Conservation (phyloP, 2,888 invertebrate genomes). For the Apamea epomidion region DNA sequence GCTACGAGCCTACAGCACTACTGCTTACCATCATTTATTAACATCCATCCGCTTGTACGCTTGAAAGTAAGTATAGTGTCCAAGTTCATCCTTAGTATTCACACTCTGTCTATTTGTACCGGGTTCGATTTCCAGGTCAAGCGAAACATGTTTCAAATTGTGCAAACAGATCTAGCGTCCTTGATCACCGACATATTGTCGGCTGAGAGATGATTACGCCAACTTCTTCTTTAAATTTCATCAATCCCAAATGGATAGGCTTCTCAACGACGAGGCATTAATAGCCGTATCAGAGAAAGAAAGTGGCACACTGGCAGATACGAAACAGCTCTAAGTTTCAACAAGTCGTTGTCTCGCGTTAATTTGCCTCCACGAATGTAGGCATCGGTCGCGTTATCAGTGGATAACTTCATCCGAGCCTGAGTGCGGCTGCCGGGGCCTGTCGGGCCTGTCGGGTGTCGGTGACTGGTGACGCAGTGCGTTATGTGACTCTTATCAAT, state of each 20-base stretch:
- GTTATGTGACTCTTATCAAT: constrained; percentile 66
- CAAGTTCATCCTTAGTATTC: constrained; percentile 23
- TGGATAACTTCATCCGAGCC: constrained; percentile 50
- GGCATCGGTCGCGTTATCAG: constrained; percentile 37
- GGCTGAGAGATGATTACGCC: constrained; percentile 50
- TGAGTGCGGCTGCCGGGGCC: constrained; percentile 31
- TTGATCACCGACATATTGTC: constrained; percentile 55
- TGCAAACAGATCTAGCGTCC: constrained; percentile 63
- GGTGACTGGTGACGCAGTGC: constrained; percentile 29
- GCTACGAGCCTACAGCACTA: not conserved
- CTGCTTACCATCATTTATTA: constrained; percentile 14
- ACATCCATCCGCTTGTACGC: constrained; percentile 12
- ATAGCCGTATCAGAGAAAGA: constrained; percentile 34
- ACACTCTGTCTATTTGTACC: constrained; percentile 39
- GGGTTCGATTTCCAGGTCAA: constrained; percentile 64
- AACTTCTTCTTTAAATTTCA: constrained; percentile 57
- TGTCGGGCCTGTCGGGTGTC: not conserved
- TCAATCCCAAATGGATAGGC: constrained; percentile 45
- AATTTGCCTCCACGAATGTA: constrained; percentile 59
- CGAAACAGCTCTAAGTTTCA: constrained; percentile 34
- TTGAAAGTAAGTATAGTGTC: constrained; percentile 12
- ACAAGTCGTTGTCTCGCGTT: constrained; percentile 46
- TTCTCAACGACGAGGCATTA: constrained; percentile 25
- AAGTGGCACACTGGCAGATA: constrained; percentile 44
- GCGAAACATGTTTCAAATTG: constrained; percentile 65